Base-by-base conservation (phyloP, 2,888 invertebrate genomes). In the Andrena minutula region DNA sequence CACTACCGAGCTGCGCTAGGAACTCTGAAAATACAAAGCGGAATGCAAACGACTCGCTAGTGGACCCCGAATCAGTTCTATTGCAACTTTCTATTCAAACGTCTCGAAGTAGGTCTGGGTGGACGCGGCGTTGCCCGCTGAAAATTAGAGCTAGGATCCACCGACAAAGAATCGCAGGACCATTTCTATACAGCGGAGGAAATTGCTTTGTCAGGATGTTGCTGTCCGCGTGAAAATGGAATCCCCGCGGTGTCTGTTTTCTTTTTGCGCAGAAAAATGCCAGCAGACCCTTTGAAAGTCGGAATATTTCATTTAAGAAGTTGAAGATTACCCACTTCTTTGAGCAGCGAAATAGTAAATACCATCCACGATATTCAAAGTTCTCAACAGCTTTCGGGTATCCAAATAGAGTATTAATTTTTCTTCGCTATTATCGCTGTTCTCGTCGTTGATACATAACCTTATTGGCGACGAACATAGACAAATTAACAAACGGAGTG, bases 191-290 rank as follows among this genome's bases (percentile, higher is more conserved):
- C n/a, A 12, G 28, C 32, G 56, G 47, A 26, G 58, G 23, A 10
- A 64, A 63, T n/a, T n/a, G 49, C 49, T 23, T 0, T n/a, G 26
- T 10, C 20, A 20, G 58, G 16, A 28, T 7, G 8, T 49, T 35
- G 26, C 10, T 60, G 23, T n/a, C 8, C 20, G 1, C 69, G 41
- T 6, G 63, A 63, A 75, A 75, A 71, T 75, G 63, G 53, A 75
- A 63, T 47, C 71, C 63, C 41, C 61, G 20, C 16, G 41, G 16
- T 41, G 32, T 20, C 32, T 5, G n/a, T 20, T 35, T 20, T 41
- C 41, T 16, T 41, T 12, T 63, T 20, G 35, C 20, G n/a, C 20
- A 5, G 12, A 63, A 20, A 35, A 8, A 35, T 10, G 4, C 0
- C 20, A 12, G 6, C 3, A 2, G 32, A 53, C 5, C 30, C 49